Evolutionary conservation across 1,140 invertebrate species (phyloP).

Genomic region (Drosophila subobscura): DNA sequence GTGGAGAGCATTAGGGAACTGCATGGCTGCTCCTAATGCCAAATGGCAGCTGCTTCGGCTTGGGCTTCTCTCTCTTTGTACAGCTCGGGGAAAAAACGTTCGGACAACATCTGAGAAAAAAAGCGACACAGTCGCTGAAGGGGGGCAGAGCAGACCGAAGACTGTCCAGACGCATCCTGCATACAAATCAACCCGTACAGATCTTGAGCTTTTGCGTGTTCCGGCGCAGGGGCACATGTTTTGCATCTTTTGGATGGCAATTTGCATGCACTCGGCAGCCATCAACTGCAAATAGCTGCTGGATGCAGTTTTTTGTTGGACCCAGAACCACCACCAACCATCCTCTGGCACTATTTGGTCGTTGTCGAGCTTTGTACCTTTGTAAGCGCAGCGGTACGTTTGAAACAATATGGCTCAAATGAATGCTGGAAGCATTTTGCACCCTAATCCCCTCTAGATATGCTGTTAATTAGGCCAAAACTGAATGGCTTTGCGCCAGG

Average conservation of each 20-base stretch:
- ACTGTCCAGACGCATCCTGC: slow-evolving; percentile 54
- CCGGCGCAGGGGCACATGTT: slow-evolving; percentile 60
- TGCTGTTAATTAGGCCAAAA: slow-evolving; percentile 56
- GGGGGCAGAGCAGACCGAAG: neutral
- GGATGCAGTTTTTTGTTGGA: slow-evolving; percentile 37
- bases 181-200: slow-evolving; percentile 71
- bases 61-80: slow-evolving; percentile 12
- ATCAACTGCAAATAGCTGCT: slow-evolving; percentile 80
- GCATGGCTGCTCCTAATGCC: slow-evolving; percentile 50
- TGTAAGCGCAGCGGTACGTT: slow-evolving; percentile 38
- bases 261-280: slow-evolving; percentile 79
- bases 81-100: slow-evolving; percentile 67
- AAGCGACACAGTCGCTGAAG: slow-evolving; percentile 24
- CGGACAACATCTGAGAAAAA: slow-evolving; percentile 69
- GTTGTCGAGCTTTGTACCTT: slow-evolving; percentile 43
- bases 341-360: neutral
- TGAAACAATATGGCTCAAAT: slow-evolving; percentile 60
- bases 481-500: slow-evolving; percentile 24
- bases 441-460: slow-evolving; percentile 56
- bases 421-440: slow-evolving; percentile 46
- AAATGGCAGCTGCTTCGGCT: slow-evolving; percentile 56
- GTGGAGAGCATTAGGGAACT: neutral
- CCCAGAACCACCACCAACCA: neutral
- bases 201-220: slow-evolving; percentile 41
- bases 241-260: slow-evolving; percentile 78